Percentiles rank a stretch among this genome's conserved stretches.
These are phyloP conservation scores for Mesochorus sp. DNA, from an alignment of 2,888 invertebrate species.

Conservation along the genomic window DNA sequence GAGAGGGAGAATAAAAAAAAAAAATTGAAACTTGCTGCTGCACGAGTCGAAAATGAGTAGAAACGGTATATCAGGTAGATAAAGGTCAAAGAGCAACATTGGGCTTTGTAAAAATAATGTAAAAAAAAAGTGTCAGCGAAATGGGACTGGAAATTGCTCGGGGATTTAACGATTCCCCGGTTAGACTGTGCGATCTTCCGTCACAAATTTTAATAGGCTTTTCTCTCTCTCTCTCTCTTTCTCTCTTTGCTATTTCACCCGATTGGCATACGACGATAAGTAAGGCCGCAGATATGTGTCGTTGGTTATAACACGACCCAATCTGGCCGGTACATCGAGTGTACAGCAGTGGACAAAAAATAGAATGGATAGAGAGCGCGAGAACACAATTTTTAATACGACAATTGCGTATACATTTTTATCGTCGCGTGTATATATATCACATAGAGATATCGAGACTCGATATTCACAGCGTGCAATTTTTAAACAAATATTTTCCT, in stretches of 20 bases:
- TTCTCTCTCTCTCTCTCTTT: conserved; percentile 15
- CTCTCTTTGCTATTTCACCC: no score
- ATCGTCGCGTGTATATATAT: neutral
- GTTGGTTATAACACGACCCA: conserved; percentile 23
- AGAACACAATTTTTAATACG: conserved; percentile 28
- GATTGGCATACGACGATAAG: conserved; percentile 39
- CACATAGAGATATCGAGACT: neutral
- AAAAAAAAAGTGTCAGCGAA: conserved; percentile 50
- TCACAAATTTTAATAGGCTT: conserved; percentile 66
- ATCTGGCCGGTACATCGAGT: conserved; percentile 1
- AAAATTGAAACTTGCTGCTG: no score
- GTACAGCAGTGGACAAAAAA: neutral
- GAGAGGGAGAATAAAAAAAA: no score
- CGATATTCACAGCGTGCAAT: neutral
- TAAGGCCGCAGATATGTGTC: conserved; percentile 29
- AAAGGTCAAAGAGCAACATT: neutral
- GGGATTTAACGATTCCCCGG: conserved; percentile 64
- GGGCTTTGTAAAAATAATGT: neutral
- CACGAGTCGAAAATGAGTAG: no score
- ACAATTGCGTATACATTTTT: conserved; percentile 9
- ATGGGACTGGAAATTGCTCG: conserved; percentile 62
- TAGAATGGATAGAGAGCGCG: neutral
- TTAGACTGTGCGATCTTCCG: conserved; percentile 64
- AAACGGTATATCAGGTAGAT: neutral
- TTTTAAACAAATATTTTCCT: conserved; percentile 2